Conservation (phyloP, 2,888 invertebrate genomes). For the Macrosiphum euphorbiae region DNA sequence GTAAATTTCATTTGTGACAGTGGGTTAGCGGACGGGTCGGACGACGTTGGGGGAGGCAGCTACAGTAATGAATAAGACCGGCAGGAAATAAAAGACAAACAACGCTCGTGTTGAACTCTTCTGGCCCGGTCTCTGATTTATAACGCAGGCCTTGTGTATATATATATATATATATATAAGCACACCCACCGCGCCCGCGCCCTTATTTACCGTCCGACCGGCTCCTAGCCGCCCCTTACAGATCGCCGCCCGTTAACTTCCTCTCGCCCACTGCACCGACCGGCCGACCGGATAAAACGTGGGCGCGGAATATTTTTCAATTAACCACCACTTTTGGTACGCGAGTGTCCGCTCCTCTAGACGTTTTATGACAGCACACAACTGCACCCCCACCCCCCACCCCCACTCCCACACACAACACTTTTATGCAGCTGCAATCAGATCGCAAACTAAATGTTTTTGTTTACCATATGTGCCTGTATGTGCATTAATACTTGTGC, state of each 20-base stretch:
- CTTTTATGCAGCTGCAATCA: not conserved
- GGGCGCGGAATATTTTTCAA: conserved; percentile 23
- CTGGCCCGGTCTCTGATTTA: conserved; percentile 42
- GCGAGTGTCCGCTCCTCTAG: not conserved
- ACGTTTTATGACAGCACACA: not conserved
- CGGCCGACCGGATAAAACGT: not conserved
- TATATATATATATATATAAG: not conserved
- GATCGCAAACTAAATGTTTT: not conserved
- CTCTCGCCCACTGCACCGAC: not conserved
- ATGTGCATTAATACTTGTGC: not conserved
- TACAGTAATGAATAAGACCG: conserved; percentile 41
- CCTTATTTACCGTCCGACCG: conserved; percentile 3
- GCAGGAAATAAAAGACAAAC: conserved; percentile 49
- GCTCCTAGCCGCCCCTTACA: not conserved
- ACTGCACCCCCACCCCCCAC: not conserved
- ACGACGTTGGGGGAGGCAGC: not conserved
- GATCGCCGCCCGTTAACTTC: not conserved
- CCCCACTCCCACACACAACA: fast-evolving
- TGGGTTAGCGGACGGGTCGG: not conserved
- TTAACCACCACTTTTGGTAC: not conserved
- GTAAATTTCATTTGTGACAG: conserved; percentile 51
- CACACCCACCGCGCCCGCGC: not conserved
- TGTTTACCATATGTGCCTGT: not conserved
- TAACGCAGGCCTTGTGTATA: not conserved
- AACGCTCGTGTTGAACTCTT: conserved; percentile 33